Base-by-base conservation (phyloP, 2,113 vertebrate genomes). In the Spea multiplicata region DNA sequence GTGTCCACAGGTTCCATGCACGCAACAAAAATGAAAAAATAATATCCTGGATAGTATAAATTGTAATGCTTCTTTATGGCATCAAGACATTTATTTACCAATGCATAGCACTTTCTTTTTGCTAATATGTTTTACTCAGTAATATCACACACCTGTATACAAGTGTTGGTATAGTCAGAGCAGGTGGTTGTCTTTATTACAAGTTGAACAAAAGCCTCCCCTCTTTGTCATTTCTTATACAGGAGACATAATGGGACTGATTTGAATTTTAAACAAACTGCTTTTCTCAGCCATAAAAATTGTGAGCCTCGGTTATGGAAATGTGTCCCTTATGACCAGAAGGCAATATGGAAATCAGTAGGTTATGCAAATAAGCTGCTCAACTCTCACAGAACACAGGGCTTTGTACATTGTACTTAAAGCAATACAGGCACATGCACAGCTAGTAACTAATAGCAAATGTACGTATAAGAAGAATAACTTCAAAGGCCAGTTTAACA, bases 241-340 rank as follows among this genome's bases (percentile, higher is more conserved):
- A 8, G 16, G 17, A 49, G 70, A 66, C 50, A 73, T 67, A 79
- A 67, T 73, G 71, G 70, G 6, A 3, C 70, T 79, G 8, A 79
- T 79, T 79, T 79, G 77, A 79, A 79, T 79, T 46, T 73, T 62
- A 79, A 79, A 79, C 70, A 73, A 70, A 70, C 62, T 73, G 10
- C 46, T 55, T 57, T 67, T 48, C 48, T 66, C 5, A 8, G 70
- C 46, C 70, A 79, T 79, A 73, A 67, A 73, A 73, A 73, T 50
- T 79, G 44, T 59, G 62, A 67, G 77, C 61, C 77, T 73, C 48
- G 55, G 71, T 48, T 79, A 73, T 64, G 77, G 66, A 81, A 75
- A 81, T 81, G 44, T 74, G 64, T 78, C 67, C 67, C 75, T 64
- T 55, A 45, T 70, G 59, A 52, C 61, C 76, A 78, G 71, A 67